These are phyloP conservation scores for Cryptosula pallasiana DNA, from an alignment of 2,888 invertebrate species.

Conservation along the genomic window DNA sequence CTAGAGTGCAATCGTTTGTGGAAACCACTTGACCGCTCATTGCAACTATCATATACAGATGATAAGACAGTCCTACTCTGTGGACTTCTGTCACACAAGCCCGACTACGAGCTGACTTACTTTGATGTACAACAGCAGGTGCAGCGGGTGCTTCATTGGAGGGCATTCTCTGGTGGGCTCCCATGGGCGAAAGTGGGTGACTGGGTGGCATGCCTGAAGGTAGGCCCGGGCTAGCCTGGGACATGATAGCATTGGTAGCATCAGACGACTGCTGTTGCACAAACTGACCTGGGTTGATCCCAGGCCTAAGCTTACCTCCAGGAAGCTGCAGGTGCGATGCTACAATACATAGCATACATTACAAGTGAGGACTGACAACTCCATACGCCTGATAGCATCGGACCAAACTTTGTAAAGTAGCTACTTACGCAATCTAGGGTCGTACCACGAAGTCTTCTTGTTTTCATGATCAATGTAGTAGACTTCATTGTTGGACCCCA, in stretches of 20 bases:
- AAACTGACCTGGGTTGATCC: constrained; percentile 5
- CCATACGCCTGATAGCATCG: neutral
- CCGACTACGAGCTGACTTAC: too few species aligned
- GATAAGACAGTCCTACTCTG: too few species aligned
- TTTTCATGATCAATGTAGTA: constrained; percentile 54
- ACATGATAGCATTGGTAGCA: neutral
- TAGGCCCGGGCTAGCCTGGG: constrained; percentile 6
- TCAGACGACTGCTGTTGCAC: neutral
- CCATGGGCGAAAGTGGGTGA: constrained; percentile 11
- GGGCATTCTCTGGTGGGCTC: constrained; percentile 12
- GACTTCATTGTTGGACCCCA: constrained; percentile 52
- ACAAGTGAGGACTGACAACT: too few species aligned
- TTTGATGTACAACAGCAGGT: neutral
- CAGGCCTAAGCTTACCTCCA: neutral
- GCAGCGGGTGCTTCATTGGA: constrained; percentile 7
- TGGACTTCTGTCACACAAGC: too few species aligned
- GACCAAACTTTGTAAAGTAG: neutral
- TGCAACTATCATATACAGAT: too few species aligned
- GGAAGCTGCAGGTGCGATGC: constrained; percentile 3
- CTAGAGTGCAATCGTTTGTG: too few species aligned
- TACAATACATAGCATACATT: too few species aligned
- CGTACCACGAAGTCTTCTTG: constrained; percentile 94
- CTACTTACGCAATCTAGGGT: constrained; percentile 74
- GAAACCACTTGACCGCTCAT: too few species aligned
- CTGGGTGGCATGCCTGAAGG: neutral